phyloP scores from a whole-genome alignment of 2,888 invertebrate genomes.

The Chirona hameri region DNA sequence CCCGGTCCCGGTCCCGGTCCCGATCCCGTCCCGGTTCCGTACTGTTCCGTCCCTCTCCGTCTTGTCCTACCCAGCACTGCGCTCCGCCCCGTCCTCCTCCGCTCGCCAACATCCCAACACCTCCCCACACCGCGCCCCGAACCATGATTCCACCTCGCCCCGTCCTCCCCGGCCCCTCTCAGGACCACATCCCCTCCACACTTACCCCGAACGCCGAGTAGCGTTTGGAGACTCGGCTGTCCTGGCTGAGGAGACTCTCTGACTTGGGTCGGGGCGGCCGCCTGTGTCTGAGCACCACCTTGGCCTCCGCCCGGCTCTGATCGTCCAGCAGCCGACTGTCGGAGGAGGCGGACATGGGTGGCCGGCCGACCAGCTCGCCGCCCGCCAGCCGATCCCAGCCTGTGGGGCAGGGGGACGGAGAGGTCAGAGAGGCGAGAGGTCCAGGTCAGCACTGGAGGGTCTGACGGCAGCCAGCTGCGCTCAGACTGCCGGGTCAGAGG shows the following conservation, averaged over 20 bases:
- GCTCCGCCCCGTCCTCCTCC: no score
- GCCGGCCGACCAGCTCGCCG: background rate
- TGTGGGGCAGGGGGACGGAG: background rate
- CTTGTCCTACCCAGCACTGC: no score
- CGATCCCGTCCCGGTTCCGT: no score
- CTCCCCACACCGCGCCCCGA: background rate
- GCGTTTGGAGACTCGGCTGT: slow-evolving; percentile 66
- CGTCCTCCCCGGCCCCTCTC: background rate
- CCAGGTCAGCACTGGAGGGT: no score
- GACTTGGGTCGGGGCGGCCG: slow-evolving; percentile 72
- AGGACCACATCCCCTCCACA: background rate
- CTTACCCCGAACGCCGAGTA: slow-evolving; percentile 96
- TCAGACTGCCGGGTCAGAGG: no score
- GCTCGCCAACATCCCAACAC: no score
- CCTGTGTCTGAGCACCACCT: slow-evolving; percentile 82
- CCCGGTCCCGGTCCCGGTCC: no score
- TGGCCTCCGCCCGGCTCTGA: slow-evolving; percentile 66
- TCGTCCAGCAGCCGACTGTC: slow-evolving; percentile 89
- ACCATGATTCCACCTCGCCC: background rate
- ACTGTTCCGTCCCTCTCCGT: no score
- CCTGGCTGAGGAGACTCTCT: slow-evolving; percentile 78
- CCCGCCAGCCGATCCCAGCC: slow-evolving; percentile 2
- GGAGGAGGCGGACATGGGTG: slow-evolving; percentile 73
- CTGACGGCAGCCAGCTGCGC: no score
- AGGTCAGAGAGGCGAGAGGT: background rate